Base-by-base conservation (phyloP, 2,888 invertebrate genomes). In the Lagria hirta region DNA sequence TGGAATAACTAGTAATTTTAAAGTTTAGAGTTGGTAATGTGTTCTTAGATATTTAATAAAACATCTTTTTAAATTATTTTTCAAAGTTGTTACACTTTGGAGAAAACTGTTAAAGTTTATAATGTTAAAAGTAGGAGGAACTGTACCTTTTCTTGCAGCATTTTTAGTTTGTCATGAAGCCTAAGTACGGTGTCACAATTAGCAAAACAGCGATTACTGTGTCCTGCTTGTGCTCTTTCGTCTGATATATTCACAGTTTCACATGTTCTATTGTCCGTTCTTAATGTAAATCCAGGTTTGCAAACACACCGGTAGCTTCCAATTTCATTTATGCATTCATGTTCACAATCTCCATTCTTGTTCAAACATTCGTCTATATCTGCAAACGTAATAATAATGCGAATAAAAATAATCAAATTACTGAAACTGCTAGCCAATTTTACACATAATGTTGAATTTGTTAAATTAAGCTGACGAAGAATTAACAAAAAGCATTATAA, bases 231-330 rank as follows among this genome's bases (percentile, higher is more conserved):
- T 11, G 24, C 14, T 27, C 13, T 22, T 10, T 5, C 24, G 15
- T 36, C 26, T 23, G 42, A 32, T 13, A 13, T 27, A 26, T 50
- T 49, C 43, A 46, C 44, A 28, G 71, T 51, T 51, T 70, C 73
- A 64, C 85, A 85, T 7, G 77, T 78, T 57, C 72, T 75, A 51
- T 81, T 79, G 57, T 84, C 82, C 17, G 64, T 60, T 15, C 74
- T 72, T 18, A 85, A 69, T 15, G 62, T 58, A 54, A 74, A 77
- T 2, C 82, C 82, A 4, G 70, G 56, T 2, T 69, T 57, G 60
- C 85, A 85, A 46, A 72, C 72, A 68, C 85, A 85, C 55, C 75
- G 74, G 64, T 75, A 77, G 14, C 76, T 74, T 2, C 81, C 82
- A 2, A 74, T 72, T 52, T 76, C 77, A 63, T 84, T 84, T 42